Conservation (phyloP, 2,797 vertebrate genomes). For the Garrulus glandarius region DNA sequence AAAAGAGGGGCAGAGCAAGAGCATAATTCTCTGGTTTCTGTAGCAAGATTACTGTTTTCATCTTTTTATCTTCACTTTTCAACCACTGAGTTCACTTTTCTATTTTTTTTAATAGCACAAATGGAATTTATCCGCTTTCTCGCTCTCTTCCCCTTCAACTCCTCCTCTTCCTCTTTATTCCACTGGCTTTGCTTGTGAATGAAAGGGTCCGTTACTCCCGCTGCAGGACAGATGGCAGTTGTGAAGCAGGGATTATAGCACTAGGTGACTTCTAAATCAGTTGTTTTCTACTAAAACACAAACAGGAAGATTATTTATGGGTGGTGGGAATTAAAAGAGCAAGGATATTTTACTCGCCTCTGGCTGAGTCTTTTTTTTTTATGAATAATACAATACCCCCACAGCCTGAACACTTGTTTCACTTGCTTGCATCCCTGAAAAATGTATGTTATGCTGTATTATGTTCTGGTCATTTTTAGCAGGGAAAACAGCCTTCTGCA, state of each 20-base stretch:
- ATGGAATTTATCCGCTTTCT: slow-evolving; percentile 77
- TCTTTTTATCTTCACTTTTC: slow-evolving; percentile 81
- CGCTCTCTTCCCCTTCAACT: slow-evolving; percentile 60
- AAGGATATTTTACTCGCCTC: neutral
- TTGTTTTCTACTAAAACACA: slow-evolving; percentile 67
- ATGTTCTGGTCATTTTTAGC: neutral
- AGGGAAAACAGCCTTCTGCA: neutral
- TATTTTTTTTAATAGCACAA: slow-evolving; percentile 77
- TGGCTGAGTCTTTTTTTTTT: neutral
- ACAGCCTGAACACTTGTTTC: neutral
- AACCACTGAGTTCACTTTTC: slow-evolving; percentile 78
- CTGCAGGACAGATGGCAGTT: slow-evolving; percentile 66
- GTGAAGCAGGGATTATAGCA: slow-evolving; percentile 35
- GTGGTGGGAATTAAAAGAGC: slow-evolving; percentile 49
- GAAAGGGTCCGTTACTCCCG: slow-evolving; percentile 60
- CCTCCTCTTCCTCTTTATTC: slow-evolving; percentile 62
- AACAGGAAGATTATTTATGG: slow-evolving; percentile 40
- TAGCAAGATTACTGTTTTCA: slow-evolving; percentile 85
- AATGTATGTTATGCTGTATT: neutral
- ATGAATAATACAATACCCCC: neutral
- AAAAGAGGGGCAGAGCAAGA: slow-evolving; percentile 60
- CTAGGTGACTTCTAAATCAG: slow-evolving; percentile 63
- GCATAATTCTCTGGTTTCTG: slow-evolving; percentile 81
- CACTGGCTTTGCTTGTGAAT: slow-evolving; percentile 69
- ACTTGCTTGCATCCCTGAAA: neutral